Base-by-base conservation (phyloP, 2,888 invertebrate species). In the Melitaea athalia region DNA sequence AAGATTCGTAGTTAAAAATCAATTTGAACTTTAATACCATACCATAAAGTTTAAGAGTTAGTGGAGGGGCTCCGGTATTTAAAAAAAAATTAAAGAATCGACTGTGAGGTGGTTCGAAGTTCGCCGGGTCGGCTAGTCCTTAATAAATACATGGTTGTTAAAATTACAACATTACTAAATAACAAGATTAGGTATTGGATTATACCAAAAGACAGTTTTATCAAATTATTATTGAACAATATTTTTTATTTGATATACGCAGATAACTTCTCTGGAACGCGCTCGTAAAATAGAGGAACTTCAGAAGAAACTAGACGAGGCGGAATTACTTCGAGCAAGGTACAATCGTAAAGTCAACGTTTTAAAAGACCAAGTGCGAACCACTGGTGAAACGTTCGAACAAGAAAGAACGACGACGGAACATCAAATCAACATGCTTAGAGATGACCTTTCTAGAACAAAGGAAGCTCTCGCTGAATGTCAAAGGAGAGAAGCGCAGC, bases 231-330 rank as follows among this genome's bases (percentile, higher is more conserved):
- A 24, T 1, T 24, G 24, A 24, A 24, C 24, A n/a, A 42, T 5
- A 42, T 52, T 38, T 38, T 38, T 38, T 38, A 38, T 7, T 38
- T 2, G 38, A 7, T 8, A 38, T 7, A 38, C 38, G 8, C 83
- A 97, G 97, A 96, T 97, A 78, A 95, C 96, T 17, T 95, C 97
- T 0, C 82, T 97, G 77, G 97, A 98, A 84, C 93, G 97, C 43
- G 96, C 96, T 1, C 94, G 97, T 38, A 97, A 97, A 88, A 94
- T 97, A 64, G 97, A 97, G 81, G 97, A 97, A 71, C 89, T 97
- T 3, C 96, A 97, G 75, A 96, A 96, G 82, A 95, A 96, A 74
- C 86, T 97, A 38, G 95, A 96, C 55, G 97, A 97, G 81, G 95
- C 97, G 53, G 97, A 98, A 81, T 93, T 96, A 76, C 88, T 97